Evolutionary conservation across 2,888 invertebrate genomes (phyloP).

Genomic region (Arrhopalites spinosus): DNA sequence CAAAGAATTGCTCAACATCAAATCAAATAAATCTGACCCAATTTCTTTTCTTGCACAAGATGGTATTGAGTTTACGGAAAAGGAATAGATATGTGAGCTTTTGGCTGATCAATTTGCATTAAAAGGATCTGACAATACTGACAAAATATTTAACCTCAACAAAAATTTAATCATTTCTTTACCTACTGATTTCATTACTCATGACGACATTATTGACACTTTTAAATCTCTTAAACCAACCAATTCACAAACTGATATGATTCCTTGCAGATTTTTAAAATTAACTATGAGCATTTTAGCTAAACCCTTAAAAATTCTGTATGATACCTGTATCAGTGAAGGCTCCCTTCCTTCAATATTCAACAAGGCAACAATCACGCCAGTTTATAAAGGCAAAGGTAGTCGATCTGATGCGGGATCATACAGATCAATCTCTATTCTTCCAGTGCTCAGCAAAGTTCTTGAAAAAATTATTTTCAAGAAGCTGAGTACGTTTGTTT

Average conservation of each 20-base stretch:
- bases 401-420: background rate
- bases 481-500: background rate
- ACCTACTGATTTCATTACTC: background rate
- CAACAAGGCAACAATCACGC: background rate
- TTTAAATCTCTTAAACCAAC: background rate
- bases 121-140: background rate
- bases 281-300: background rate
- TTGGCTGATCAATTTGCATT: background rate
- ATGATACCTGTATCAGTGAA: background rate
- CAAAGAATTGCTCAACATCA: background rate
- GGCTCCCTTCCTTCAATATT: background rate
- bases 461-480: background rate
- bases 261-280: background rate
- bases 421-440: background rate
- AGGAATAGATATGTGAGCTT: background rate
- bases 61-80: background rate
- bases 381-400: background rate
- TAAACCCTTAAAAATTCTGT: background rate
- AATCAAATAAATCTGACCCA: background rate
- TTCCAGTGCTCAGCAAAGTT: background rate
- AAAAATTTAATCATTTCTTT: background rate
- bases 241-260: background rate
- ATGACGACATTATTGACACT: background rate
- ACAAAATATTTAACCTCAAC: background rate
- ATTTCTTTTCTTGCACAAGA: background rate